phyloP scores from a whole-genome alignment of 2,888 invertebrate genomes.

The Apomyelois bistriatella region DNA sequence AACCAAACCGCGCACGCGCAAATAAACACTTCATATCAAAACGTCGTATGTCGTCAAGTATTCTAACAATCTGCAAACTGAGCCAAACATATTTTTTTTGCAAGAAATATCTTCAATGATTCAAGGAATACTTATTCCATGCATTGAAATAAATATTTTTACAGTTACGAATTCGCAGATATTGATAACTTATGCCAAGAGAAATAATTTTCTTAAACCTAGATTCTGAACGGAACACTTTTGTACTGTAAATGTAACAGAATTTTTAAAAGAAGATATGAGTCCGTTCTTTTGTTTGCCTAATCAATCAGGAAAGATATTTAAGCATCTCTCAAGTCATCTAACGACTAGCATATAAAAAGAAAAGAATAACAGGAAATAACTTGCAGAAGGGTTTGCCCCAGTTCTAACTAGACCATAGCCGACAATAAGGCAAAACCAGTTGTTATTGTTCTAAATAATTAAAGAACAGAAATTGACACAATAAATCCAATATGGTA shows the following conservation, averaged over 20 bases:
- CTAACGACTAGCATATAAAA: no score
- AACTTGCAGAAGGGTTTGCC: neutral
- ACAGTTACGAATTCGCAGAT: conserved; percentile 14
- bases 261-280: no score
- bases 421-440: neutral
- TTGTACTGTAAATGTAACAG: no score
- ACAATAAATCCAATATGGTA: conserved; percentile 27
- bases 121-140: conserved; percentile 58
- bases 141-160: conserved; percentile 34
- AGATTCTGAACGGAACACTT: no score
- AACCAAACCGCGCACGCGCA: conserved; percentile 68
- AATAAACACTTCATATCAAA: conserved; percentile 35
- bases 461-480: conserved; percentile 22
- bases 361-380: neutral
- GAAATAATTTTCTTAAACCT: neutral
- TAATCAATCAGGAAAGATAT: no score
- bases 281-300: no score
- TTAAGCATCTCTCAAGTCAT: no score
- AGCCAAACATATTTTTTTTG: conserved; percentile 65
- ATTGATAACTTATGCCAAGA: conserved; percentile 31
- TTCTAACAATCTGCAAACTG: conserved; percentile 59
- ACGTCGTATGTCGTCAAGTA: conserved; percentile 49
- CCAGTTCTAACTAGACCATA: conserved; percentile 2
- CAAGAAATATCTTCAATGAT: conserved; percentile 48
- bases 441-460: conserved; percentile 7